Percentiles rank a stretch among this genome's conserved stretches.
Evolutionary conservation across 2,888 invertebrate species (phyloP).

Genomic region (Eristalis pertinax): DNA sequence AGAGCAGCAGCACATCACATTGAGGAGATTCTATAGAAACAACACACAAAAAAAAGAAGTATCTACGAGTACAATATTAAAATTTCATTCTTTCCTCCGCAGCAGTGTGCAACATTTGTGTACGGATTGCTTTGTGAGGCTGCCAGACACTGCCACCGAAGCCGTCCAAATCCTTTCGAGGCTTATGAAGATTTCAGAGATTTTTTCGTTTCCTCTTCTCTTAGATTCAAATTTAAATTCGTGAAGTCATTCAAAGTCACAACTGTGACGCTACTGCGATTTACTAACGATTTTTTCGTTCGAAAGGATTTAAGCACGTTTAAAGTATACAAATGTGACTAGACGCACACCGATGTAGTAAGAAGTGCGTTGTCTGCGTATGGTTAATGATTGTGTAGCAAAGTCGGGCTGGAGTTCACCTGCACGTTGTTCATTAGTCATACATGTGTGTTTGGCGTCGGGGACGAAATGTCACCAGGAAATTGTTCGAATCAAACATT

Average conservation of each 20-base stretch:
- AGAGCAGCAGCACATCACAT: conserved; percentile 65
- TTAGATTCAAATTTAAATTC: conserved; percentile 47
- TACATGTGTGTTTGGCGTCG: conserved; percentile 44
- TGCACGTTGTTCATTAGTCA: conserved; percentile 60
- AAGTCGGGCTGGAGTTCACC: conserved; percentile 32
- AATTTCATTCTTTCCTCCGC: conserved; percentile 54
- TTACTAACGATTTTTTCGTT: conserved; percentile 38
- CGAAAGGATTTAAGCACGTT: conserved; percentile 24
- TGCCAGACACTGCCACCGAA: conserved; percentile 38
- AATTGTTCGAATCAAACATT: conserved; percentile 53
- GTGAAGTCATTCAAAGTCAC: conserved; percentile 64
- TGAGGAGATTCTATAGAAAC: conserved; percentile 46
- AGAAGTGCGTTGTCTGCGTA: neutral
- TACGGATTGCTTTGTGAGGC: conserved; percentile 53
- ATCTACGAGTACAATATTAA: conserved; percentile 41
- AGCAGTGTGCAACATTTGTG: conserved; percentile 58
- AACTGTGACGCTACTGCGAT: conserved; percentile 33
- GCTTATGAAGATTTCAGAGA: conserved; percentile 53
- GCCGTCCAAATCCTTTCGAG: conserved; percentile 63
- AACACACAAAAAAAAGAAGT: conserved; percentile 4
- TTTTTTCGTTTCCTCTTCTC: neutral
- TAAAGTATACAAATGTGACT: conserved; percentile 45
- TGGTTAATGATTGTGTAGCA: neutral
- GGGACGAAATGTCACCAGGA: conserved; percentile 58
- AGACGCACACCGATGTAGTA: conserved; percentile 13